Evolutionary conservation across 2,888 invertebrate genomes (phyloP), one percentile per base, ranked within the genome.

Genomic region (Protophormia terraenovae): DNA sequence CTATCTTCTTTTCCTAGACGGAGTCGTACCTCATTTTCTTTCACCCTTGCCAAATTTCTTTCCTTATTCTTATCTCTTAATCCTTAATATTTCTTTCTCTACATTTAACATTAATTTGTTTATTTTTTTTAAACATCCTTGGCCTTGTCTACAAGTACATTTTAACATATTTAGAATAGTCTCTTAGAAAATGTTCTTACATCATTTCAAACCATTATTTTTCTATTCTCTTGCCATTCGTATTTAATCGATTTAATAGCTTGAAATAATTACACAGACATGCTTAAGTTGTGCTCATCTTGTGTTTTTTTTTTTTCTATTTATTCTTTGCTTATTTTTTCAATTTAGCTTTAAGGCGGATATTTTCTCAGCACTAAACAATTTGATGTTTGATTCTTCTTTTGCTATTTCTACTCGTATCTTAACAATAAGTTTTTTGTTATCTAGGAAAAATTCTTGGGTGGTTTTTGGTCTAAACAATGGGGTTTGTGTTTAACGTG

Each of bases 241-340:
- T 71, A 35, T 77, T 58, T 86, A 75, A 83, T 62, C 71, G 75
- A 78, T 79, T 83, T 79, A 76, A 79, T 81, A 75, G 77, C 75
- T 41, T 81, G 71, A 81, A 84, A 81, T 86, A 86, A 86, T 84
- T 86, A 78, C 58, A 45, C n/a, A 50, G 78, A 60, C 78, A 81
- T 73, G 81, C 69, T 77, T 75, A 69, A 73, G 78, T 64, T 84
- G 67, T 41, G 45, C 58, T 71, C 60, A 22, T 62, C 24, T 66
- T 47, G 10, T 32, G 10, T 47, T 87, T 86, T 66, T 60, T 10
- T 0, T 29, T 12, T 66, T 45, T 16, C 29, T 12, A 47, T 19
- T 10, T 16, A 12, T 45, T 75, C 8, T 67, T 58, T n/a, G n/a
- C n/a, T n/a, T n/a, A n/a, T n/a, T n/a, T 19, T 50, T 53, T 16